Base-by-base conservation (phyloP, 2,888 invertebrate genomes). In the Hyposoter didymator region DNA sequence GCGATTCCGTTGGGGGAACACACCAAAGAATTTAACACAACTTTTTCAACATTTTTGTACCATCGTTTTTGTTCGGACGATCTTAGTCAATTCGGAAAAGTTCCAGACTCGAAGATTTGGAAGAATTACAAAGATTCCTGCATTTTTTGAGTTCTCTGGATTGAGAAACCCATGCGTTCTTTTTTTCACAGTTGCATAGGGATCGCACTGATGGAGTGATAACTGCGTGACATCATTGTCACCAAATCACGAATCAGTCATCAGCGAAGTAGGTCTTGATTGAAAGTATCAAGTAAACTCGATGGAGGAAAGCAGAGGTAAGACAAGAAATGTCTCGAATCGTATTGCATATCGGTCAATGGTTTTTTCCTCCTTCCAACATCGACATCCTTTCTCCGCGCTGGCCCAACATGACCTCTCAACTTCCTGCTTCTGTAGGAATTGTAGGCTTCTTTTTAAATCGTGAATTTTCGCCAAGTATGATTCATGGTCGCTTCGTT, bases 351-450 rank as follows among this genome's bases (percentile, higher is more conserved):
- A 72, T 73, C 66, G 73, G 72, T 73, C 73, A 28, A 80, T 52
- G 66, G 47, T 80, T 39, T 66, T 73, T 62, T 28, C 28, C 32
- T 19, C 47, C 64, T 32, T 55, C 45, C 52, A 55, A 52, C 28
- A 35, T 73, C 67, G 78, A 85, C 74, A 67, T 70, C 84, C 88
- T 89, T 89, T 88, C 88, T 87, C 86, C 73, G 32, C 49, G 69
- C 43, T 47, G 75, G 69, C 81, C 28, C 19, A 10, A 64, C 39
- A n/a, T 39, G 39, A n/a, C n/a, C 39, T 39, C 39, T 64, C 17
- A 28, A 59, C 28, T 59, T 28, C 14, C 59, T 28, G 28, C 28
- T 59, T 28, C 10, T 55, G 3, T 28, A 12, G 59, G 28, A 28
- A 59, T 59, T 12, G 28, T 14, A 28, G 1, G 39, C 12, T 28